Conservation (phyloP, 2,113 vertebrate genomes). For the Pachypanchax playfairii region DNA sequence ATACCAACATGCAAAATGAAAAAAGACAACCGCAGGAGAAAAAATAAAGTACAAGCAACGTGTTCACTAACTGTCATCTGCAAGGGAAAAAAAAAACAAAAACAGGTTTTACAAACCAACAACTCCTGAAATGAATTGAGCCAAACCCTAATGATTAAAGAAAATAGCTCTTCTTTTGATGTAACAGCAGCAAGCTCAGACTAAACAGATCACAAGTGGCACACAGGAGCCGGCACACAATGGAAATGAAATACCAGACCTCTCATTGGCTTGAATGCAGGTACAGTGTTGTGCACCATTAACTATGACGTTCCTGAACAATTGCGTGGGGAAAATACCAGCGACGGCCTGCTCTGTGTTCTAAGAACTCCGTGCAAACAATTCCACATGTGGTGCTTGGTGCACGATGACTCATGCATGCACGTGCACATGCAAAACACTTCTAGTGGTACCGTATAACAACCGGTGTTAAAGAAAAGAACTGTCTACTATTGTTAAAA, state of each 20-base stretch:
- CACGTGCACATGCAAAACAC: neutral
- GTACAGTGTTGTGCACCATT: constrained; percentile 50
- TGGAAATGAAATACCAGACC: constrained; percentile 53
- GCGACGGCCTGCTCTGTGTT: constrained; percentile 16
- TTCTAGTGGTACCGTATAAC: constrained; percentile 8
- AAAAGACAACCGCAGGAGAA: neutral
- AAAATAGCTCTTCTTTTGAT: constrained; percentile 39
- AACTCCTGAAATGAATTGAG: constrained; percentile 24
- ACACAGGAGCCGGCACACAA: constrained; percentile 41
- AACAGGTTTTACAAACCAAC: constrained; percentile 43
- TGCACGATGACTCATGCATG: neutral
- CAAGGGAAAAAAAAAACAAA: constrained; percentile 9
- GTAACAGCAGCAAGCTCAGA: constrained; percentile 44
- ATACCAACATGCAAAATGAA: constrained; percentile 23
- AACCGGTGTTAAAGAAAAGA: neutral
- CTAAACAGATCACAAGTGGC: constrained; percentile 55
- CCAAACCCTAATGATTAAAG: constrained; percentile 54
- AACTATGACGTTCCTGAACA: constrained; percentile 31
- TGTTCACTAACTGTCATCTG: constrained; percentile 14
- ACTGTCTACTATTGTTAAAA: constrained; percentile 41
- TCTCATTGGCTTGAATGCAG: constrained; percentile 40
- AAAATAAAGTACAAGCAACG: neutral
- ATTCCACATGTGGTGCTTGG: constrained; percentile 22
- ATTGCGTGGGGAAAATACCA: constrained; percentile 35
- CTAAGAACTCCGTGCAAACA: constrained; percentile 30